Percentiles rank a stretch among this genome's conserved stretches.
phyloP scores from a whole-genome alignment of 2,113 vertebrate species.

The Dryoscopus gambensis region DNA sequence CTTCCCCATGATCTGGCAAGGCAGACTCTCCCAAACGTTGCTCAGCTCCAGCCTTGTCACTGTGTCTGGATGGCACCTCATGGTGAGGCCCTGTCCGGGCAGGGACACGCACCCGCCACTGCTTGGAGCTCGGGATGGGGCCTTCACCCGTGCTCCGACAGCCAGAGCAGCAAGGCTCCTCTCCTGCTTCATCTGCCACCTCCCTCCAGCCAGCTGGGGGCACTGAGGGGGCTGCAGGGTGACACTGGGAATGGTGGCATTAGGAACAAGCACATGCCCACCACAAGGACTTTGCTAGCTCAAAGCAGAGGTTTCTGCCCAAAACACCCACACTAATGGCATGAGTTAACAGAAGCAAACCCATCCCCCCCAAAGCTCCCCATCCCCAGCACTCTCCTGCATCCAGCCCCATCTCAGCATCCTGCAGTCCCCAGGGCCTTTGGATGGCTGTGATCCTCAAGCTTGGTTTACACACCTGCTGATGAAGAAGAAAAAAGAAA shows the following conservation, averaged over 20 bases:
- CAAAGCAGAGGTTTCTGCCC: background rate
- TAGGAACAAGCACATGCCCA: background rate
- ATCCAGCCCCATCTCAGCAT: background rate
- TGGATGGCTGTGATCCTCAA: background rate
- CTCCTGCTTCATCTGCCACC: background rate
- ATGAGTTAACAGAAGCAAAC: background rate
- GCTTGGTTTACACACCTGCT: background rate
- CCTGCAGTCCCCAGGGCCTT: fast-evolving
- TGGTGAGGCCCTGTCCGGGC: fast-evolving
- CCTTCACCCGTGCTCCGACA: background rate
- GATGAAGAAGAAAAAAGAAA: background rate
- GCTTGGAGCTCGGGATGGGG: background rate
- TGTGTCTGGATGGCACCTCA: fast-evolving
- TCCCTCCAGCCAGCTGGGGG: background rate
- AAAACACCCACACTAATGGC: background rate
- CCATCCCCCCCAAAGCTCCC: background rate
- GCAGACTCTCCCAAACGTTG: fast-evolving
- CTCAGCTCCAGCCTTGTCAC: background rate
- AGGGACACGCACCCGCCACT: fast-evolving
- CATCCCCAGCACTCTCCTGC: fast-evolving
- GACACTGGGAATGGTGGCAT: background rate
- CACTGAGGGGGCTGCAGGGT: background rate
- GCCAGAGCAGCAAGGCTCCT: background rate
- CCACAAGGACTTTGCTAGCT: background rate
- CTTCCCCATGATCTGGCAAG: fast-evolving